Evolutionary conservation across 2,113 vertebrate species (phyloP).

Genomic region (Nycticorax nycticorax): DNA sequence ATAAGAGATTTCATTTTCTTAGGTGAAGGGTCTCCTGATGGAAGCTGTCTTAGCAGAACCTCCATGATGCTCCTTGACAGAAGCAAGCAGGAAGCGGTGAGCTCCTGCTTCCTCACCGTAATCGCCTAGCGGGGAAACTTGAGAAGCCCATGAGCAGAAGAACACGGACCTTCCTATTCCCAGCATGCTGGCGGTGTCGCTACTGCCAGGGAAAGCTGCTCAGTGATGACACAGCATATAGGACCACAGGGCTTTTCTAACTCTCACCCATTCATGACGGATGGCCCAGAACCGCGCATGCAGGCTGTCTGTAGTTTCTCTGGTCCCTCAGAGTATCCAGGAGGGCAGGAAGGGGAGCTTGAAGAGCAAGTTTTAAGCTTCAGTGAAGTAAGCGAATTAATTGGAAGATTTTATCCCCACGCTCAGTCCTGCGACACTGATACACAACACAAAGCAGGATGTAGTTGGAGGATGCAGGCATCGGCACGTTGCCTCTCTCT

Average conservation of each 20-base stretch:
- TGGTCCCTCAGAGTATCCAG: neutral
- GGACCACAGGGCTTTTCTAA: neutral
- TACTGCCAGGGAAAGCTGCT: neutral
- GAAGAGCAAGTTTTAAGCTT: neutral
- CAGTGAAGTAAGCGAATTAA: neutral
- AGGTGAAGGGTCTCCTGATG: neutral
- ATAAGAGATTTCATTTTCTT: neutral
- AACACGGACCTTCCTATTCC: neutral
- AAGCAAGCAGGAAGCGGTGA: neutral
- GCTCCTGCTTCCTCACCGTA: neutral
- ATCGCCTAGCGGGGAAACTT: neutral
- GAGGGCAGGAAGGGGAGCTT: neutral
- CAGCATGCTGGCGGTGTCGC: neutral
- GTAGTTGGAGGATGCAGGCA: neutral
- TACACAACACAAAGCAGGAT: neutral
- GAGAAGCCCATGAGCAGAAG: neutral
- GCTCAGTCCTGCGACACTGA: neutral
- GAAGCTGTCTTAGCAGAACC: neutral
- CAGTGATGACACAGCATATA: neutral
- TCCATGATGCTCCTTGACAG: neutral
- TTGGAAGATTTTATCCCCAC: neutral
- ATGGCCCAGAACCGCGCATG: neutral
- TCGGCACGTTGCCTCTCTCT: neutral
- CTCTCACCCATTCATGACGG: neutral
- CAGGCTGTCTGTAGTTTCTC: neutral